Evolutionary conservation across 2,888 invertebrate species (phyloP).

Genomic region (Charanyca ferruginea): DNA sequence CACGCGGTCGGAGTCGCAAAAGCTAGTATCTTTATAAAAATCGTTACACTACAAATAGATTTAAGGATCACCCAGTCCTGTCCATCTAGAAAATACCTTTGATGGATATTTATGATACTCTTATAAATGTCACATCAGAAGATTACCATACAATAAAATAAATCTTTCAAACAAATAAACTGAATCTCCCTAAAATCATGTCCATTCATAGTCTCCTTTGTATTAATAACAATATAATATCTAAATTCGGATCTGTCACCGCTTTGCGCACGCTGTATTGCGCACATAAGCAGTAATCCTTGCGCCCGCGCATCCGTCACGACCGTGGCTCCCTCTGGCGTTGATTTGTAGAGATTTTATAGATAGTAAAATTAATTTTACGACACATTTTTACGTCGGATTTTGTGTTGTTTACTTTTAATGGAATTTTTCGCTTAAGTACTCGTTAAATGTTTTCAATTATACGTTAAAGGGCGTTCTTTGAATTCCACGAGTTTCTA

Average conservation of each 20-base stretch:
- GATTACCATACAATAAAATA: conserved; percentile 35
- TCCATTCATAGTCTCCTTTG: conserved; percentile 34
- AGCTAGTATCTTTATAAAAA: background rate
- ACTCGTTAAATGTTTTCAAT: conserved; percentile 35
- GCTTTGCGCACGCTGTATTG: conserved; percentile 64
- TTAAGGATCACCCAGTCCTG: background rate
- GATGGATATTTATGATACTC: conserved; percentile 31
- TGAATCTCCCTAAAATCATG: conserved; percentile 14
- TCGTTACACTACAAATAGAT: background rate
- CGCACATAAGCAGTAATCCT: conserved; percentile 74
- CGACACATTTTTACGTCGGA: conserved; percentile 42
- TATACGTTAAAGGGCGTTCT: conserved; percentile 42
- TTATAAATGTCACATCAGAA: conserved; percentile 49
- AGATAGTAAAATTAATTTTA: conserved; percentile 65
- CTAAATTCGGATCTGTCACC: conserved; percentile 72
- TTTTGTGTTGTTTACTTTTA: conserved; percentile 26
- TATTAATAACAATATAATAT: conserved; percentile 55
- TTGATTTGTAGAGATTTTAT: conserved; percentile 60
- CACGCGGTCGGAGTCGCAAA: too few species aligned
- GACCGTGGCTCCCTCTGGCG: conserved; percentile 67
- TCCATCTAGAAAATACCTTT: background rate
- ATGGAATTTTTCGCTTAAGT: conserved; percentile 39
- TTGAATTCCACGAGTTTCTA: conserved; percentile 9
- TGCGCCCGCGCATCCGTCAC: conserved; percentile 72
- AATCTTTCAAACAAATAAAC: conserved; percentile 21